These are phyloP conservation scores for Novumbra hubbsi DNA, from an alignment of 2,797 vertebrate genomes.

Conservation along the genomic window DNA sequence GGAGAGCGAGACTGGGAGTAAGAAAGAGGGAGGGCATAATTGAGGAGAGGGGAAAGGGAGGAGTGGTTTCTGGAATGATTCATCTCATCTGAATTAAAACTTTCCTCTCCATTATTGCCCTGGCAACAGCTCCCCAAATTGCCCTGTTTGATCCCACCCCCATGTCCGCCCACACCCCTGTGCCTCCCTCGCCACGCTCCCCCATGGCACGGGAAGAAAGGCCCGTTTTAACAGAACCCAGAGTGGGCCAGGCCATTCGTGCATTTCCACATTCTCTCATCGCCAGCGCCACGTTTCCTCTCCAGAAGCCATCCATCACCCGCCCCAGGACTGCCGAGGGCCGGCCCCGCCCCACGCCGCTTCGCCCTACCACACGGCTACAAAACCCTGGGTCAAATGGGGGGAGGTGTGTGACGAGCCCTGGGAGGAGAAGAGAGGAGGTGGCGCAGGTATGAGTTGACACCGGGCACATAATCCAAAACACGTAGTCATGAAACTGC, in stretches of 20 bases:
- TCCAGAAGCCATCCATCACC: conserved; percentile 63
- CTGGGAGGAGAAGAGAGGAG: conserved; percentile 8
- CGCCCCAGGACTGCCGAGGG: conserved; percentile 29
- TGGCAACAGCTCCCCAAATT: conserved; percentile 35
- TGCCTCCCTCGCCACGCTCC: conserved; percentile 46
- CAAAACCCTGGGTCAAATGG: conserved; percentile 47
- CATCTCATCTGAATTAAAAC: conserved; percentile 41
- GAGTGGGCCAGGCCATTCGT: conserved; percentile 54
- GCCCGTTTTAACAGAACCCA: conserved; percentile 54
- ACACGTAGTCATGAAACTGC: conserved; percentile 32
- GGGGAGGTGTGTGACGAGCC: conserved; percentile 28
- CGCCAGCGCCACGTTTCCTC: conserved; percentile 62
- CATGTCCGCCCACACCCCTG: conserved; percentile 38
- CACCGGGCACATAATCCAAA: neutral
- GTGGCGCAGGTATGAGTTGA: neutral
- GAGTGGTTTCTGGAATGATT: conserved; percentile 32
- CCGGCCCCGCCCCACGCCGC: conserved; percentile 33
- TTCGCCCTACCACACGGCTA: conserved; percentile 56
- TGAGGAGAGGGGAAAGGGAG: conserved; percentile 19
- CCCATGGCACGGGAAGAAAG: conserved; percentile 72
- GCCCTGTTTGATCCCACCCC: conserved; percentile 49
- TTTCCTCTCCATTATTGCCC: conserved; percentile 31
- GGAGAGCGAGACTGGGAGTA: neutral
- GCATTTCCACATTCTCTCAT: conserved; percentile 66
- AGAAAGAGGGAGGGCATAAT: neutral